These are phyloP conservation scores for Uria lomvia DNA, from an alignment of 2,113 vertebrate species.

Conservation along the genomic window DNA sequence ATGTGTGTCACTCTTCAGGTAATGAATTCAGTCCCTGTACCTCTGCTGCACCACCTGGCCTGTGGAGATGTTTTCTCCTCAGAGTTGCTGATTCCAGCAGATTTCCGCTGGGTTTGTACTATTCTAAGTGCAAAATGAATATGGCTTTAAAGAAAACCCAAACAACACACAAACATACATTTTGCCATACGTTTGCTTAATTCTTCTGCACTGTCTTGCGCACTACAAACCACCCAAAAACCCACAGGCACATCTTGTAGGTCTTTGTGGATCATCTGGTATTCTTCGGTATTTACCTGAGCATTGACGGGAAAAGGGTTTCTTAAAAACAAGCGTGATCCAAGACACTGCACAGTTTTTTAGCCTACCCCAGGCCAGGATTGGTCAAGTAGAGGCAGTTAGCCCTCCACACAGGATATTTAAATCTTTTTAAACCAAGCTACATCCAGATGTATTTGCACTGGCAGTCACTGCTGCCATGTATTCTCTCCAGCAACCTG, in stretches of 20 bases:
- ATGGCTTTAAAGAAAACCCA: background rate
- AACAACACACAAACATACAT: background rate
- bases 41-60: background rate
- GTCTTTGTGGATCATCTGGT: background rate
- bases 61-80: background rate
- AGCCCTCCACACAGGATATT: background rate
- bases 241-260: rapidly evolving
- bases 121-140: background rate
- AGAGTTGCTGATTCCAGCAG: background rate
- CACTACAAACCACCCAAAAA: background rate
- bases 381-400: background rate
- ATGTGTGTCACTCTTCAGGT: background rate
- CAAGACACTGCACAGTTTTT: background rate
- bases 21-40: too few species aligned
- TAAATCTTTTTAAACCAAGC: background rate
- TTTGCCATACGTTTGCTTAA: background rate
- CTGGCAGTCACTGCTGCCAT: rapidly evolving
- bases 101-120: background rate
- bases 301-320: background rate
- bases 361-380: background rate
- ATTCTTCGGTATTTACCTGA: background rate
- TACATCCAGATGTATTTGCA: background rate
- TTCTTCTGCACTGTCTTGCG: background rate
- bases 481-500: background rate
- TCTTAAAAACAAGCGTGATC: background rate